These are phyloP conservation scores for Boleophthalmus pectinirostris DNA, from an alignment of 2,113 vertebrate genomes.

Conservation along the genomic window DNA sequence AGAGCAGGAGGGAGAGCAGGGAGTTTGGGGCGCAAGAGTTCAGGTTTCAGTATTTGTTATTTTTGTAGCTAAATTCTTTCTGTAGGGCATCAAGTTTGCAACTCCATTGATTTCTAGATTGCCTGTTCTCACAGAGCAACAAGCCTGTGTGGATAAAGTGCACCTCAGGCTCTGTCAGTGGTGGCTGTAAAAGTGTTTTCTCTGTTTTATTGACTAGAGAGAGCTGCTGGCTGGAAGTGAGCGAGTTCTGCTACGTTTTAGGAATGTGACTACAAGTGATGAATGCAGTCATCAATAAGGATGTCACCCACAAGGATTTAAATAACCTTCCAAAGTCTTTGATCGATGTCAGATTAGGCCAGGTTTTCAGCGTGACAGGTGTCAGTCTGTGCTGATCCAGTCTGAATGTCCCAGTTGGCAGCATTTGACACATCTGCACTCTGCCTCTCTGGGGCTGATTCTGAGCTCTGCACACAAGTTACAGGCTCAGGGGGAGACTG, in stretches of 20 bases:
- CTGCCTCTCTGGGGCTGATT: slow-evolving; percentile 24
- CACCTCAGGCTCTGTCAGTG: slow-evolving; percentile 36
- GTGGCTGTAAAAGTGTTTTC: slow-evolving; percentile 39
- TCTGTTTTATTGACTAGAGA: slow-evolving; percentile 41
- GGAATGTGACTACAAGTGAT: slow-evolving; percentile 36
- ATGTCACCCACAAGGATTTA: slow-evolving; percentile 22
- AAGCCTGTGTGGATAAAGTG: slow-evolving; percentile 37
- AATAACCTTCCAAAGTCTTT: slow-evolving; percentile 23
- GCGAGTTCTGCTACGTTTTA: slow-evolving; percentile 16
- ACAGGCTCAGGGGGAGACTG: slow-evolving; percentile 5
- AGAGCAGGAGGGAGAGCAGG: not conserved
- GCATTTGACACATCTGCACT: slow-evolving; percentile 10
- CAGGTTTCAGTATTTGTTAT: slow-evolving; percentile 47
- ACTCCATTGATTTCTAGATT: slow-evolving; percentile 54
- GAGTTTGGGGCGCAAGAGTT: slow-evolving; percentile 26
- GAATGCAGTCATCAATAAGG: slow-evolving; percentile 36
- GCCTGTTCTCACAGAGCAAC: slow-evolving; percentile 41
- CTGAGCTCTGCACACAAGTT: slow-evolving; percentile 16
- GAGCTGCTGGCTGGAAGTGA: slow-evolving; percentile 25
- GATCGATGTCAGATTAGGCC: slow-evolving; percentile 48
- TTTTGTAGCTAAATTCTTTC: slow-evolving; percentile 42
- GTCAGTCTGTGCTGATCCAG: slow-evolving; percentile 45
- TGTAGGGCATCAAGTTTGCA: slow-evolving; percentile 46
- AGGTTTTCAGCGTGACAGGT: slow-evolving; percentile 54
- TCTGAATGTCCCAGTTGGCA: slow-evolving; percentile 48